Evolutionary conservation across 2,888 invertebrate species (phyloP), one percentile per base, ranked within the genome.

Genomic region (Oligia strigilis): DNA sequence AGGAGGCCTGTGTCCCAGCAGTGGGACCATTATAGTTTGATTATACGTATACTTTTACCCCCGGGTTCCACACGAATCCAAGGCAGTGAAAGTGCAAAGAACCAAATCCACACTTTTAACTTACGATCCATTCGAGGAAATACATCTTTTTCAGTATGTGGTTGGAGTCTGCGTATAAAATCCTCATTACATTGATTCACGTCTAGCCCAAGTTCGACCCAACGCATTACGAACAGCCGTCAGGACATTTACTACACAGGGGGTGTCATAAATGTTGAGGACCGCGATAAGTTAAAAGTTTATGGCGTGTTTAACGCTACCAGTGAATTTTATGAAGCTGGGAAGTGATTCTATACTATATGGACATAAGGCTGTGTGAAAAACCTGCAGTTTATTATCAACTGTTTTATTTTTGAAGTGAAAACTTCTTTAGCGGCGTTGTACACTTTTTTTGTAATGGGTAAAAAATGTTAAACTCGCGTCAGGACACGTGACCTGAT

Each of bases 261-360:
- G 55, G 55, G 65, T 52, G 49, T 55, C 11, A 65, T 80, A 75
- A 80, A 72, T 52, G 77, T 77, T 80, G 75, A 72, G 75, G 14
- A 60, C 72, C 11, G 64, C 71, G 71, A 83, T 87, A 87, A 85
- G 46, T 87, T 77, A 60, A 67, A 80, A 77, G 49, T 85, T 85
- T 84, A 85, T 65, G 71, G 75, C 80, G 62, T 75, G 87, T 84
- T 85, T 77, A 84, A 64, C 72, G 80, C 72, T 52, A 13, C n/a
- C 52, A 70, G 62, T 73, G 8, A 80, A 72, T 72, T 84, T 85
- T 80, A 87, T 85, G 76, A 80, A 58, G n/a, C 80, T 52, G 6
- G 19, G 17, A 80, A 78, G 58, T 77, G 82, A 29, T 40, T n/a
- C 19, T 73, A 49, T 55, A n/a, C 4, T 72, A 55, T 49, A 80